Evolutionary conservation across 2,113 vertebrate species (phyloP).

Genomic region (Mesoclemmys tuberculata): DNA sequence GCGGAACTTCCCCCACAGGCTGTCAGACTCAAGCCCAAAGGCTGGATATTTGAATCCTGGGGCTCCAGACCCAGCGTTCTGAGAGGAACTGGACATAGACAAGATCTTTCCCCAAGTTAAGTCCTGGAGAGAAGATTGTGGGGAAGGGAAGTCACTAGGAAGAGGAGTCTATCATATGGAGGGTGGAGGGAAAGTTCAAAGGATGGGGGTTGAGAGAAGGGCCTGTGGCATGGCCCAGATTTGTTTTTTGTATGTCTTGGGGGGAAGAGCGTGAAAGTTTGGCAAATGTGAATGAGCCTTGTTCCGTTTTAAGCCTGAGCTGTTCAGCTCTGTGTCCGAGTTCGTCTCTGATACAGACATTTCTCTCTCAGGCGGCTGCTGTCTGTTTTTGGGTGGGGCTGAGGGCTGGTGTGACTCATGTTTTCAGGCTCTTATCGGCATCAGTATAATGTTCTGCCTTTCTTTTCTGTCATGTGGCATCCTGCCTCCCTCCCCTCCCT

Average conservation of each 20-base stretch:
- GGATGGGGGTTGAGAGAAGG: neutral
- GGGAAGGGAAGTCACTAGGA: neutral
- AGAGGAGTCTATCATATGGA: neutral
- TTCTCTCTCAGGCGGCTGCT: slow-evolving; percentile 64
- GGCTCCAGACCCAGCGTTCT: neutral
- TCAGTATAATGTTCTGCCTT: slow-evolving; percentile 61
- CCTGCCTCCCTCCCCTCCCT: slow-evolving; percentile 78
- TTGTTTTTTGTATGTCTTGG: neutral
- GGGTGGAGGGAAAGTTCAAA: neutral
- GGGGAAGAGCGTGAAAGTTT: neutral
- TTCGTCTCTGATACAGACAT: slow-evolving; percentile 35
- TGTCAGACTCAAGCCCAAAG: neutral
- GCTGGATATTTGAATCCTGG: neutral
- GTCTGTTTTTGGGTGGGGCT: slow-evolving; percentile 62
- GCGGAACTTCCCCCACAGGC: neutral
- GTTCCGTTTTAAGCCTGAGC: slow-evolving; percentile 33
- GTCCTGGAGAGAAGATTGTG: neutral
- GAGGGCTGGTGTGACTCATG: slow-evolving; percentile 60
- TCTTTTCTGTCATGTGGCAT: slow-evolving; percentile 59
- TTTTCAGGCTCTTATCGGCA: slow-evolving; percentile 61
- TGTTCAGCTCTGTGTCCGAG: slow-evolving; percentile 17
- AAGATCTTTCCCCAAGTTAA: neutral
- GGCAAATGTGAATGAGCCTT: neutral
- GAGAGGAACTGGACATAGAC: neutral
- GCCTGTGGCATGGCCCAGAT: neutral